Percentiles rank a stretch among this genome's conserved stretches.
Evolutionary conservation across 2,797 vertebrate genomes (phyloP).

Genomic region (Heteromormyrus szaboi): DNA sequence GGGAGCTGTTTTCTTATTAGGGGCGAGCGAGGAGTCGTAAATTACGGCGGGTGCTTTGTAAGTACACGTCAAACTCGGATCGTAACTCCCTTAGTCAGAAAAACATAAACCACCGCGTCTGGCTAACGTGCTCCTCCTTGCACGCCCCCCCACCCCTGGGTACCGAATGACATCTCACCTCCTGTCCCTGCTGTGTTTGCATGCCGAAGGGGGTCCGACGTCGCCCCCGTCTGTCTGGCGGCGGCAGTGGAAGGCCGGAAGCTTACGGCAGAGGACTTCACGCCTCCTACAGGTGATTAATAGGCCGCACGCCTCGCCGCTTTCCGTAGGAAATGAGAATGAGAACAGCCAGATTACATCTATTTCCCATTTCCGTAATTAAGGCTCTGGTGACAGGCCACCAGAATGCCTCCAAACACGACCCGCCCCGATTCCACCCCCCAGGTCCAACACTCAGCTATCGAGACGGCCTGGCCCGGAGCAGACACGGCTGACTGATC

Average conservation of each 20-base stretch:
- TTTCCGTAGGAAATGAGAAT: constrained; percentile 35
- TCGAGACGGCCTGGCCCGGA: constrained; percentile 13
- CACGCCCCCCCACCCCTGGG: background rate
- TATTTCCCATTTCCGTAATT: constrained; percentile 40
- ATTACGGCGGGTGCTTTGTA: background rate
- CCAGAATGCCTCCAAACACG: background rate
- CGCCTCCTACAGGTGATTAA: constrained; percentile 33
- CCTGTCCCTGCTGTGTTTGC: constrained; percentile 11
- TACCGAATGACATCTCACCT: background rate
- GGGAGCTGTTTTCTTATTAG: background rate
- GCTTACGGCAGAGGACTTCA: background rate
- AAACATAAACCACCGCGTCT: background rate
- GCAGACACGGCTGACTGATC: constrained; percentile 25
- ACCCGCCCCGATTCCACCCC: constrained; percentile 18
- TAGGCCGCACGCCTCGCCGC: constrained; percentile 23
- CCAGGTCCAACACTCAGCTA: constrained; percentile 8
- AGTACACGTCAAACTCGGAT: background rate
- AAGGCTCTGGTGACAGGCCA: constrained; percentile 30
- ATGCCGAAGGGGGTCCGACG: background rate
- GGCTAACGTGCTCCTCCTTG: background rate
- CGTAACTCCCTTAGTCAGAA: background rate
- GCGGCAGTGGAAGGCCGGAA: background rate
- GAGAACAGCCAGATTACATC: constrained; percentile 33
- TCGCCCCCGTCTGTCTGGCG: constrained; percentile 1
- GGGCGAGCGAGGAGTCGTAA: background rate